Evolutionary conservation across 2,888 invertebrate species (phyloP), one percentile per base, ranked within the genome.

Genomic region (Agrotis segetum): DNA sequence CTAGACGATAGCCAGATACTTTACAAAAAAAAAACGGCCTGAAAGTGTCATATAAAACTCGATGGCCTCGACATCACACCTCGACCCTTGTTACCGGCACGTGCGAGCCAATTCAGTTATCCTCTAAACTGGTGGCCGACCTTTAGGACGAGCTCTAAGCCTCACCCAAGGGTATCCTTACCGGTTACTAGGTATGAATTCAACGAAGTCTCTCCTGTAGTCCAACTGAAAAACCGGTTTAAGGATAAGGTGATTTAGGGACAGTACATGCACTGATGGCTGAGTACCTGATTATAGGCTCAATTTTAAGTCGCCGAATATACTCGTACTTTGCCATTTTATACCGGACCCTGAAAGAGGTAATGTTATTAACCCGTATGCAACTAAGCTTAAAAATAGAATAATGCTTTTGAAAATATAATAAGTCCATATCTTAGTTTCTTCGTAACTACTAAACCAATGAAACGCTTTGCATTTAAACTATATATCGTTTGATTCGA

Each of bases 101-200:
- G 83, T 74, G 64, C 70, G 52, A 64, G 59, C 50, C 79, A 82
- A 80, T 80, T 79, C 74, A 82, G 79, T 83, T 80, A 83, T 71
- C 70, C 66, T 24, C 47, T 74, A 53, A 79, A 70, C 55, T 74
- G 47, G 50, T 21, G 40, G 50, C 52, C 47, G 80, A 74, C 79
- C 83, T 74, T 60, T 67, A 62, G 56, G 61, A 71, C 44, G 65
- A 66, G 67, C 55, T 44, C 34, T 68, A 69, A 81, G 79, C 68
- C 67, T 58, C 50, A 62, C 68, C 56, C 66, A 24, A 64, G 60
- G 59, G 62, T 63, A 63, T 29, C 65, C 58, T 72, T 66, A 49
- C 58, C 53, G 1, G 50, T 67, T 67, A 29, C 65, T 55, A 44
- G 52, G 63, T 29, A 62, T 47, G 29, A 69, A 68, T 68, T 53